A percentile compares a stretch with the other conserved stretches of the same genome.
Evolutionary conservation across 2,888 invertebrate species (phyloP).

Genomic region (Chrysomela aeneicollis): DNA sequence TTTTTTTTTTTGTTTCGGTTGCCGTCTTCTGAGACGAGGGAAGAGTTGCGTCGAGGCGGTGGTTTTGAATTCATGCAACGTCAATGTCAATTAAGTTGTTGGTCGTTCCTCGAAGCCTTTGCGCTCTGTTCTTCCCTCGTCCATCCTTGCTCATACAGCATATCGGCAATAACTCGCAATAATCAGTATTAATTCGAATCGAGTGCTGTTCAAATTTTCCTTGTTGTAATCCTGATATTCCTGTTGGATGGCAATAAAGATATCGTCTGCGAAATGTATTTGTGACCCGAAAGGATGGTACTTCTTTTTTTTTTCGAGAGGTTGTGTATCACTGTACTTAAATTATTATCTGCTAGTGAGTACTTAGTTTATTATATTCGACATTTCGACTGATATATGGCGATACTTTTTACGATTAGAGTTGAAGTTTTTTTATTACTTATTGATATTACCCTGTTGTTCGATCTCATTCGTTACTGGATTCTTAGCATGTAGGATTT

Average conservation of each 20-base stretch:
- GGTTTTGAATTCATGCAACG: too few species aligned
- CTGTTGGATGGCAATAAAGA: slow-evolving; percentile 49
- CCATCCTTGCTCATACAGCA: slow-evolving; percentile 59
- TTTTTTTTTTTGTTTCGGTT: slow-evolving; percentile 30
- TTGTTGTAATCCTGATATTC: slow-evolving; percentile 44
- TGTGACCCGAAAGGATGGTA: slow-evolving; percentile 33
- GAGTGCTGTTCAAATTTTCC: slow-evolving; percentile 35
- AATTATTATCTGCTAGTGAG: slow-evolving; percentile 44
- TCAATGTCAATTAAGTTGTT: not conserved
- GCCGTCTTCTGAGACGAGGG: slow-evolving; percentile 16
- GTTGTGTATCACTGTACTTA: slow-evolving; percentile 52
- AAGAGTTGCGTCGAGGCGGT: not conserved
- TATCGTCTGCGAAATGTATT: slow-evolving; percentile 33
- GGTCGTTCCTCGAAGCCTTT: not conserved
- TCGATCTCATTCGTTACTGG: slow-evolving; percentile 49
- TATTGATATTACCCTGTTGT: slow-evolving; percentile 46
- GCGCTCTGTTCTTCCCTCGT: not conserved
- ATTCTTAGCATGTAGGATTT: slow-evolving; percentile 31
- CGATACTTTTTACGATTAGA: slow-evolving; percentile 41
- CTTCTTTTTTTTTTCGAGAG: slow-evolving; percentile 31
- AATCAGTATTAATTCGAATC: slow-evolving; percentile 61
- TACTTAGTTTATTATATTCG: slow-evolving; percentile 45
- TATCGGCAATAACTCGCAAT: slow-evolving; percentile 66
- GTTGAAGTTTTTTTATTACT: slow-evolving; percentile 36
- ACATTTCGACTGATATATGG: slow-evolving; percentile 46